Conservation (phyloP, 2,113 vertebrate species). For the Nothocercus julius region DNA sequence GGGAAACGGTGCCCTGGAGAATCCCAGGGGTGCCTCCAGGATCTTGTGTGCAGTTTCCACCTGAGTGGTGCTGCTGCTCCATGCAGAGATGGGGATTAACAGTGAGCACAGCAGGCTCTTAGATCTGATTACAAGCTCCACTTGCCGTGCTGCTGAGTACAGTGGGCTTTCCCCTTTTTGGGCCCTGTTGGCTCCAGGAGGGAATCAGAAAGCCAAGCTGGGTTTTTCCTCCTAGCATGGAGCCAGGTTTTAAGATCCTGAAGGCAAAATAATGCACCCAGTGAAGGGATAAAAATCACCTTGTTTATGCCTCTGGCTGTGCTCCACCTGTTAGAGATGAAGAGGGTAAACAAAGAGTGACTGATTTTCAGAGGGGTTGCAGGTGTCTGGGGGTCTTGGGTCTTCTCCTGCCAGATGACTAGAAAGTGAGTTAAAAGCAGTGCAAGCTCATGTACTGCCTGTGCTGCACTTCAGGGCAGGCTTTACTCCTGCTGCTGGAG, state of each 20-base stretch:
- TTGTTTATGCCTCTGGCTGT: neutral
- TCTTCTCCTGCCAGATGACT: neutral
- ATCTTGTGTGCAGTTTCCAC: neutral
- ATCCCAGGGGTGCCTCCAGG: neutral
- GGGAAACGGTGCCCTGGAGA: neutral
- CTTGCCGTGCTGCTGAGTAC: neutral
- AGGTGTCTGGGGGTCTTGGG: neutral
- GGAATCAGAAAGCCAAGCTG: neutral
- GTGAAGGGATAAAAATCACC: neutral
- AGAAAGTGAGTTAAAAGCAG: neutral
- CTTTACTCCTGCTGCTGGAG: neutral
- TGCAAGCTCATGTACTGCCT: accelerated
- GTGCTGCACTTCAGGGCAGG: neutral
- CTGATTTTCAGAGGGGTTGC: neutral
- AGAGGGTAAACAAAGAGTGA: neutral
- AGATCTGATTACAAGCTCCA: neutral
- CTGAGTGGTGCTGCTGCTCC: neutral
- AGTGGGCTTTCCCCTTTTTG: neutral
- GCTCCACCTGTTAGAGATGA: neutral
- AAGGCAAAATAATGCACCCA: neutral
- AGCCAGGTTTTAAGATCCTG: neutral
- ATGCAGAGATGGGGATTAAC: constrained; percentile 20
- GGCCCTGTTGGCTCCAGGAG: neutral
- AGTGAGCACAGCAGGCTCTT: neutral
- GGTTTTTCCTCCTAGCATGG: neutral